A percentile compares a stretch with the other conserved stretches of the same genome.
Evolutionary conservation across 2,888 invertebrate species (phyloP).

Genomic region (Ligdia adustata): DNA sequence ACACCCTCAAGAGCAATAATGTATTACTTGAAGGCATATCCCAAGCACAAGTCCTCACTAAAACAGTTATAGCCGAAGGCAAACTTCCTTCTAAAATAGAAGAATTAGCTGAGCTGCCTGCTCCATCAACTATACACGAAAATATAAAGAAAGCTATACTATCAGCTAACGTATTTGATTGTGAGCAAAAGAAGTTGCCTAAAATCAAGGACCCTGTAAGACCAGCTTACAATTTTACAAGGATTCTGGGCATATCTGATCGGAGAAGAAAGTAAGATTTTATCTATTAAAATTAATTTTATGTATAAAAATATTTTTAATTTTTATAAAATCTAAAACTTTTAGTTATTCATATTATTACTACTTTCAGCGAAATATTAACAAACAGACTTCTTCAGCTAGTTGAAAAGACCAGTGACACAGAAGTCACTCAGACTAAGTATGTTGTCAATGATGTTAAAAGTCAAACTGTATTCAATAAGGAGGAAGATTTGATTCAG

Average conservation of each 20-base stretch:
- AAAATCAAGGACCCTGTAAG: slow-evolving; percentile 87
- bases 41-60: slow-evolving; percentile 93
- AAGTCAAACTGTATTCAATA: slow-evolving; percentile 83
- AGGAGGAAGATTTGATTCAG: slow-evolving; percentile 85
- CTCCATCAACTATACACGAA: slow-evolving; percentile 80
- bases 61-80: slow-evolving; percentile 86
- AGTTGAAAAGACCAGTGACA: slow-evolving; percentile 86
- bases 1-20: slow-evolving; percentile 84
- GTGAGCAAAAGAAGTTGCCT: slow-evolving; percentile 90
- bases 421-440: slow-evolving; percentile 79
- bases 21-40: slow-evolving; percentile 88
- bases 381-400: slow-evolving; percentile 87
- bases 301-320: too few species aligned
- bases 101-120: slow-evolving; percentile 74
- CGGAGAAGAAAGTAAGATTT: slow-evolving; percentile 86
- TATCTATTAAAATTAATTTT: not conserved
- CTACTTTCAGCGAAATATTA: slow-evolving; percentile 85
- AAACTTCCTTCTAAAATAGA: slow-evolving; percentile 85
- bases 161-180: slow-evolving; percentile 89
- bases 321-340: too few species aligned
- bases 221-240: slow-evolving; percentile 88
- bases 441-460: slow-evolving; percentile 84
- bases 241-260: slow-evolving; percentile 89
- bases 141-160: slow-evolving; percentile 86
- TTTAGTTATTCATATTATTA: not conserved